Evolutionary conservation across 2,113 vertebrate genomes (phyloP).

Genomic region (Catharus minimus): DNA sequence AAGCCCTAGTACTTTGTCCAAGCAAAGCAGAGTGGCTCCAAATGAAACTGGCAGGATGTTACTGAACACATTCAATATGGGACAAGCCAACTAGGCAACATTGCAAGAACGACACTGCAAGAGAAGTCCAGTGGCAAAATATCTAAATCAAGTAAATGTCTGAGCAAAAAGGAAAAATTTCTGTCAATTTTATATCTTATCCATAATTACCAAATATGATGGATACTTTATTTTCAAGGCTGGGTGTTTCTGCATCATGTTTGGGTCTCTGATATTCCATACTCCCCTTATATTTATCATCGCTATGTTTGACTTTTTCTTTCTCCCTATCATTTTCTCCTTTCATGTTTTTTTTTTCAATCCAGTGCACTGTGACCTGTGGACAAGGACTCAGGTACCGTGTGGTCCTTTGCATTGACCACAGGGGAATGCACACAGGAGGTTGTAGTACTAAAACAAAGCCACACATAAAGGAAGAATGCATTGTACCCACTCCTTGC

Average conservation of each 20-base stretch:
- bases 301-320: not conserved
- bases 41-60: not conserved
- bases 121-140: not conserved
- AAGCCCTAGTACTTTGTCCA: not conserved
- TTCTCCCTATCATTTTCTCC: not conserved
- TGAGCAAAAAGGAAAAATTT: not conserved
- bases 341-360: not conserved
- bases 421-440: slow-evolving; percentile 91
- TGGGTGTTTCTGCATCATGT: not conserved
- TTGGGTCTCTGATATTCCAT: not conserved
- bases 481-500: slow-evolving; percentile 89
- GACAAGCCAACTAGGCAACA: not conserved
- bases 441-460: slow-evolving; percentile 93
- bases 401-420: slow-evolving; percentile 94
- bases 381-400: slow-evolving; percentile 94
- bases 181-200: not conserved
- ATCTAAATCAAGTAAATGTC: not conserved
- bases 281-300: not conserved
- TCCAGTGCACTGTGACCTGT: slow-evolving; percentile 94
- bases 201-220: not conserved
- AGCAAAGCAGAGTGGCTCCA: not conserved
- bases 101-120: not conserved
- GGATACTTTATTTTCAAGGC: not conserved
- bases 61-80: not conserved
- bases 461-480: slow-evolving; percentile 97